Evolutionary conservation across 1,140 invertebrate genomes (phyloP), one percentile per base, ranked within the genome.

Genomic region (Drosophila miranda): DNA sequence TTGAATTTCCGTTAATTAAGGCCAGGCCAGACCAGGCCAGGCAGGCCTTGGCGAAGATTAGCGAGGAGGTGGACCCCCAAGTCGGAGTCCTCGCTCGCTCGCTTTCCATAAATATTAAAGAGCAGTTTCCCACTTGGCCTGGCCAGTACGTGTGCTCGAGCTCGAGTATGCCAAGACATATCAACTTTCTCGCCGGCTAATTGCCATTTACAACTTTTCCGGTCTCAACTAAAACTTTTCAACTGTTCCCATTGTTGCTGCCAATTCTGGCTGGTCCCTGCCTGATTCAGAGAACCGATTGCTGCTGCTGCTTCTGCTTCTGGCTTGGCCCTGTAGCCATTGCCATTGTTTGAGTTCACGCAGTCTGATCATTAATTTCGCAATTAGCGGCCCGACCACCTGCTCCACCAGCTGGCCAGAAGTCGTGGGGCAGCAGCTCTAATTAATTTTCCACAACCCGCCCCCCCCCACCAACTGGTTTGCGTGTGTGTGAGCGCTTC

Each of bases 181-280:
- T 81, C 69, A 78, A 81, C 74, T 81, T 84, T 72, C 38, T 38
- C n/a, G 50, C 53, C 63, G 57, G 81, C 81, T 86, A 84, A 84
- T 86, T 84, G 81, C 73, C 81, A 86, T 86, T 84, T 84, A 79
- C 77, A 75, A 84, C 79, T 67, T 84, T 86, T 81, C 61, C 61
- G 66, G 77, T 87, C 78, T 84, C 77, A 60, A 57, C 70, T 86
- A 60, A 74, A 84, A 84, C 77, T 81, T 84, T 57, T 52, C 69
- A 73, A 73, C 69, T 73, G 58, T 54, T 80, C 55, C 48, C 69
- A 68, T 68, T 68, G 66, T 64, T 41, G 49, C 54, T 62, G 42
- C 53, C 60, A 66, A 58, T 74, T 46, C 6, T 30, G 23, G 44
- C 14, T 48, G 14, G 43, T 58, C 43, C 26, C 30, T 48, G 45